A percentile compares a stretch with the other conserved stretches of the same genome.
These are phyloP conservation scores for Empis livida DNA, from an alignment of 2,888 invertebrate genomes.

Conservation along the genomic window DNA sequence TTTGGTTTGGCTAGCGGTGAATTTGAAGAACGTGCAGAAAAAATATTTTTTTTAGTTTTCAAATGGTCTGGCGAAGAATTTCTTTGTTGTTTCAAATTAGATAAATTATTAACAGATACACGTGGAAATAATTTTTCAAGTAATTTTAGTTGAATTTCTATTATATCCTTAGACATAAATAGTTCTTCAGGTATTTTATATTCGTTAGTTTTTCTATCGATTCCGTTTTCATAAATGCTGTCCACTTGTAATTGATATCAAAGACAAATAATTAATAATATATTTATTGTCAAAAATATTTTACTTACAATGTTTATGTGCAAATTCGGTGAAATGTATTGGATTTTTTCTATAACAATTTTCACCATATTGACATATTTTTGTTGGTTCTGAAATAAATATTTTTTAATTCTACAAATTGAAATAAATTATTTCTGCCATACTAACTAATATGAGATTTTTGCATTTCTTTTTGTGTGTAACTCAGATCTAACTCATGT, in stretches of 20 bases:
- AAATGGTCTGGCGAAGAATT: too few species aligned
- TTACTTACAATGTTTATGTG: conserved; percentile 63
- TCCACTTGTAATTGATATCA: conserved; percentile 53
- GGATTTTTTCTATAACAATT: conserved; percentile 76
- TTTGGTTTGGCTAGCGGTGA: background rate
- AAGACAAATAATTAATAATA: background rate
- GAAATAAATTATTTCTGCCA: too few species aligned
- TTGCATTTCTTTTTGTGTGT: too few species aligned
- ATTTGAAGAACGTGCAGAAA: background rate
- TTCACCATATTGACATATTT: conserved; percentile 57
- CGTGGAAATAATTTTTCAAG: conserved; percentile 31
- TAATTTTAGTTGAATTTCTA: conserved; percentile 49
- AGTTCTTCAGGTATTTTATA: conserved; percentile 44
- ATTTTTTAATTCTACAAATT: too few species aligned
- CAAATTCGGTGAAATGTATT: conserved; percentile 67
- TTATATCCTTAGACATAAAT: conserved; percentile 38
- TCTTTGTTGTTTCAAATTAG: too few species aligned
- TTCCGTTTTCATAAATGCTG: conserved; percentile 41
- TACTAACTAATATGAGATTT: too few species aligned
- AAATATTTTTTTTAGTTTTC: too few species aligned
- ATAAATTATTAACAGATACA: background rate
- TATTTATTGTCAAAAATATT: too few species aligned
- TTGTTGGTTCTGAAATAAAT: too few species aligned
- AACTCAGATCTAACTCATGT: too few species aligned
- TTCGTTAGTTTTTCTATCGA: conserved; percentile 29